phyloP scores from a whole-genome alignment of 2,113 vertebrate genomes.

The Cephalopholis sonnerati region DNA sequence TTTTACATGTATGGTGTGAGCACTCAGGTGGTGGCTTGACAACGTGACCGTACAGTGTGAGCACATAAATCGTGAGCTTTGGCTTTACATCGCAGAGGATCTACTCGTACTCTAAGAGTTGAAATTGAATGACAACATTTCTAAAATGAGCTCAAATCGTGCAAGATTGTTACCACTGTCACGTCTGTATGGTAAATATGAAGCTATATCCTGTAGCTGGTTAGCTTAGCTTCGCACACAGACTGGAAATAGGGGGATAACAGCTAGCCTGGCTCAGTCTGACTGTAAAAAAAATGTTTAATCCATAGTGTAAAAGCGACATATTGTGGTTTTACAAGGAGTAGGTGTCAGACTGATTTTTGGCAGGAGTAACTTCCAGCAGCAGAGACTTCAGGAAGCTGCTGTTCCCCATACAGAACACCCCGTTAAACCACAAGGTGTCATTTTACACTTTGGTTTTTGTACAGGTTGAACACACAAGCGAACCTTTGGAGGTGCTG shows the following conservation, averaged over 20 bases:
- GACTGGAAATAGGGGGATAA: no score
- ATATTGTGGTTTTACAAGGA: background rate
- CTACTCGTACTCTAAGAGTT: no score
- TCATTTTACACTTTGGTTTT: background rate
- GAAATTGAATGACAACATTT: no score
- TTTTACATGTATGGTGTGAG: no score
- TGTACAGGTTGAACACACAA: constrained; percentile 9
- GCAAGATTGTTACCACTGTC: background rate
- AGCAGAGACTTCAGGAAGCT: background rate
- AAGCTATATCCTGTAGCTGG: background rate
- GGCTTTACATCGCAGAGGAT: no score
- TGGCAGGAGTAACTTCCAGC: background rate
- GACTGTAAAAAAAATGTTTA: no score
- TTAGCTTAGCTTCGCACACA: background rate
- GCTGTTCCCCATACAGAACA: background rate
- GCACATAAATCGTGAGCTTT: no score
- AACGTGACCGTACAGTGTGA: no score
- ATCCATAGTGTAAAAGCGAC: background rate
- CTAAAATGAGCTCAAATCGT: no score
- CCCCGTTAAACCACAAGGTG: constrained; percentile 8
- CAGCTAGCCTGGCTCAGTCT: background rate
- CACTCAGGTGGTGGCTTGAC: no score
- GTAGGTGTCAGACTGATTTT: background rate
- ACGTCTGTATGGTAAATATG: background rate
- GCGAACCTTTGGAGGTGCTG: background rate